Evolutionary conservation across 1,140 invertebrate genomes (phyloP).

Genomic region (Muscidifurax raptorellus): DNA sequence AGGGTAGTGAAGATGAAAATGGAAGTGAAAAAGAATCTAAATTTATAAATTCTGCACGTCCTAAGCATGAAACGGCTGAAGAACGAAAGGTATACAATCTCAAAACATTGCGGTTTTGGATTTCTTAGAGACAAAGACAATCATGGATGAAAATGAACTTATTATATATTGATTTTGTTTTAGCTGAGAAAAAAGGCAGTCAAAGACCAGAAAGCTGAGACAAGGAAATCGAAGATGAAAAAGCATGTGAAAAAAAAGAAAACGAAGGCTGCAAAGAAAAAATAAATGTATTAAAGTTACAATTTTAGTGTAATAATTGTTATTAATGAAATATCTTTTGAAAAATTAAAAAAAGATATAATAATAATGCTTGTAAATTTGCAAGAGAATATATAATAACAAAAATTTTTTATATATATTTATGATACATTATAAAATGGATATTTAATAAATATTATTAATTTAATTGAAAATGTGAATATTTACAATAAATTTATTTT

Average conservation of each 20-base stretch:
- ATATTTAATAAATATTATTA: neutral
- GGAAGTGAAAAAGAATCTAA: constrained; percentile 77
- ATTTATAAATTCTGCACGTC: constrained; percentile 83
- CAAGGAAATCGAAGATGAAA: constrained; percentile 93
- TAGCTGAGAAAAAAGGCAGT: constrained; percentile 88
- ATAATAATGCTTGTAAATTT: neutral
- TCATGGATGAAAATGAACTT: constrained; percentile 11
- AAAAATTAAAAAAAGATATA: neutral
- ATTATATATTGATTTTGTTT: constrained; percentile 52
- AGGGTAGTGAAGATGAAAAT: constrained; percentile 71
- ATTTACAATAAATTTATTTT: too few species aligned
- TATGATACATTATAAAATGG: neutral
- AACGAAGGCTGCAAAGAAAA: constrained; percentile 78
- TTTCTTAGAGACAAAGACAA: neutral
- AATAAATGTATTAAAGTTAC: constrained; percentile 52
- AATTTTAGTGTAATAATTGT: constrained; percentile 27
- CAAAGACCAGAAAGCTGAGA: constrained; percentile 93
- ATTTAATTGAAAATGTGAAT: neutral
- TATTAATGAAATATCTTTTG: constrained; percentile 27
- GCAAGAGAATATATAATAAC: neutral
- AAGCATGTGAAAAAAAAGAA: constrained; percentile 97
- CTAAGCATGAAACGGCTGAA: constrained; percentile 90
- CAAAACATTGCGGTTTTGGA: neutral
- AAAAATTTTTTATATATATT: neutral
- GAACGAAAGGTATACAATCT: constrained; percentile 82